Evolutionary conservation across 35 echinoderm and acorn worm genomes (phyloP).

Genomic region (Apostichopus parvimensis): DNA sequence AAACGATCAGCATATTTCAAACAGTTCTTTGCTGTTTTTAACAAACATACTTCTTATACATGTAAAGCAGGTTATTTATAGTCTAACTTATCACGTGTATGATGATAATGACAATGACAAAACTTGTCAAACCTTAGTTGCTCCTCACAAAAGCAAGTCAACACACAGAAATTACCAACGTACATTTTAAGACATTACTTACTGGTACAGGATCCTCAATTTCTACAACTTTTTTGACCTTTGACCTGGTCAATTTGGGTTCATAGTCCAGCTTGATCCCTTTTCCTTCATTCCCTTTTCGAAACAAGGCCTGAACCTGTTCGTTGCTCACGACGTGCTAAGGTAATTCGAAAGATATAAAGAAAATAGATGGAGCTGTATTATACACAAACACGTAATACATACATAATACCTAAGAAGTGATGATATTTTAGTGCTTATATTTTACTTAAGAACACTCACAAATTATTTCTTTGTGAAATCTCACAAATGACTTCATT

Average conservation of each 20-base stretch:
- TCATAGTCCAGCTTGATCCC: conserved; percentile 53
- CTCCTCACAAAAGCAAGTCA: background rate
- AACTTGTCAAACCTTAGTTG: no score
- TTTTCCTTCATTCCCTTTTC: conserved; percentile 61
- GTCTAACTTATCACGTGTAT: no score
- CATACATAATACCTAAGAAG: no score
- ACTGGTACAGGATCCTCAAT: conserved; percentile 26
- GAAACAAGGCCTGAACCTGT: conserved; percentile 86
- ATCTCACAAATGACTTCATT: no score
- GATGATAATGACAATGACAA: no score
- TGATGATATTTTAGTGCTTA: no score
- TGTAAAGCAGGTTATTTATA: no score
- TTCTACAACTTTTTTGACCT: conserved; percentile 86
- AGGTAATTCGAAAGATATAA: background rate
- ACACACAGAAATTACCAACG: background rate
- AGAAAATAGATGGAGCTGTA: background rate
- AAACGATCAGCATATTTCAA: no score
- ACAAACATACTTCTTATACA: no score
- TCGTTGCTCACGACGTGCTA: conserved; percentile 98
- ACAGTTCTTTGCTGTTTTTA: no score
- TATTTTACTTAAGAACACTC: no score
- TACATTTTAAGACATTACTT: background rate
- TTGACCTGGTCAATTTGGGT: conserved; percentile 93
- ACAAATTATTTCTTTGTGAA: no score
- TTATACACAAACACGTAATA: background rate